Percentiles rank a stretch among this genome's conserved stretches.
These are phyloP conservation scores for Drosophila picticornis DNA, from an alignment of 2,888 invertebrate genomes.

Conservation along the genomic window DNA sequence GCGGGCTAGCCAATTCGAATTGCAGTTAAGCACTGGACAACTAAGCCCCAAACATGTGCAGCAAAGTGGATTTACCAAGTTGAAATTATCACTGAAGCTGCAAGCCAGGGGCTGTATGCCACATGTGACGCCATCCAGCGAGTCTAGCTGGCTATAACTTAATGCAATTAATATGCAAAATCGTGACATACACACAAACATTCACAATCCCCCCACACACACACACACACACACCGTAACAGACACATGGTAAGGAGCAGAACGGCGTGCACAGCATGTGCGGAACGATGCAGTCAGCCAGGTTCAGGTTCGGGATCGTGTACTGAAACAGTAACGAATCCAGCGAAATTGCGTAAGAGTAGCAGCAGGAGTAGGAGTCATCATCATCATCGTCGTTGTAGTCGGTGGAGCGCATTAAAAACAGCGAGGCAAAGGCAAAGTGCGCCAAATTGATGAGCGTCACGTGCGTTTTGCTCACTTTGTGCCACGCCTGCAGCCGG, in stretches of 20 bases:
- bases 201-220: constrained; percentile 6
- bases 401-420: constrained; percentile 73
- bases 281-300: constrained; percentile 72
- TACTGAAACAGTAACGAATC: constrained; percentile 60
- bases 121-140: constrained; percentile 76
- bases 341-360: constrained; percentile 27
- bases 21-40: constrained; percentile 67
- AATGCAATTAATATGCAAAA: constrained; percentile 84
- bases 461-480: constrained; percentile 81
- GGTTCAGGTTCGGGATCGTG: constrained; percentile 66
- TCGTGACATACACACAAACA: constrained; percentile 73
- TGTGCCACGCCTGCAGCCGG: constrained; percentile 55
- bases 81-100: constrained; percentile 73
- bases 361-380: constrained; percentile 16
- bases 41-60: constrained; percentile 72
- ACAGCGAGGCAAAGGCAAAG: constrained; percentile 73
- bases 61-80: constrained; percentile 79
- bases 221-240: constrained; percentile 1
- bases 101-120: constrained; percentile 49
- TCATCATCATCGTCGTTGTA: constrained; percentile 21
- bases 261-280: constrained; percentile 79
- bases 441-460: constrained; percentile 82
- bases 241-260: constrained; percentile 13
- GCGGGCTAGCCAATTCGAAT: constrained; percentile 43
- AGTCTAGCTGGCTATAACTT: constrained; percentile 76